Base-by-base conservation (phyloP, 2,797 vertebrate species). In the Hydrocynus forskahlii region DNA sequence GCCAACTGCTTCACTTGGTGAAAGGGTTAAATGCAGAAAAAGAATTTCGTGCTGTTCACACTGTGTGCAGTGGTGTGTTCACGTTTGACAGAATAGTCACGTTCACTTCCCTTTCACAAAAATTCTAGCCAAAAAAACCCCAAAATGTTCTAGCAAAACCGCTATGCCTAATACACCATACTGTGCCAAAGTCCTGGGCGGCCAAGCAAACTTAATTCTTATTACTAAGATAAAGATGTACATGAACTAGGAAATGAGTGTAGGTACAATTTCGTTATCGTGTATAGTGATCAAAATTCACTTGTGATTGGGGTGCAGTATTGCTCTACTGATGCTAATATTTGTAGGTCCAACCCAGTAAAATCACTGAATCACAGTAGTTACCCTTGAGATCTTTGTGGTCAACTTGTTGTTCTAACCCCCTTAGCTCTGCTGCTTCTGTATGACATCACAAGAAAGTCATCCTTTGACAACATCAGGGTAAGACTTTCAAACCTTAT, bases 371-470 rank as follows among this genome's bases (percentile, higher is more conserved):
- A 14, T 0, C 38, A n/a, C n/a, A 50, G 19, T 64, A 1, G 2
- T 7, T 62, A 21, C 14, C 19, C 60, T 84, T 23, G 10, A 80
- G 48, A 23, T 89, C 57, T 86, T 84, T 80, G 45, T 71, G 35
- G 57, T 67, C 21, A 71, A 64, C 63, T 50, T 59, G 19, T 48
- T 59, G 17, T 81, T 16, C 25, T 80, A 50, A 74, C 25, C 25
- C 70, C 87, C 83, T 40, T 93, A 99, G 97, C 98, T n/a, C 90
- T 99, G 59, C 97, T 99, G 13, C 94, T 99, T 89, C 92, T 99
- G 25, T 99, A 99, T 0, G 98, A 99, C 83, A 97, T 98, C 94
- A 99, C 97, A 92, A 98, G 92, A 93, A 97, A 94, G 91, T 89
- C 94, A 64, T 99, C 98, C 50, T 99, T 99, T 10, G 97, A 99